A percentile compares a stretch with the other conserved stretches of the same genome.
Conservation (phyloP, 2,113 vertebrate genomes). For the Oryzias javanicus region DNA sequence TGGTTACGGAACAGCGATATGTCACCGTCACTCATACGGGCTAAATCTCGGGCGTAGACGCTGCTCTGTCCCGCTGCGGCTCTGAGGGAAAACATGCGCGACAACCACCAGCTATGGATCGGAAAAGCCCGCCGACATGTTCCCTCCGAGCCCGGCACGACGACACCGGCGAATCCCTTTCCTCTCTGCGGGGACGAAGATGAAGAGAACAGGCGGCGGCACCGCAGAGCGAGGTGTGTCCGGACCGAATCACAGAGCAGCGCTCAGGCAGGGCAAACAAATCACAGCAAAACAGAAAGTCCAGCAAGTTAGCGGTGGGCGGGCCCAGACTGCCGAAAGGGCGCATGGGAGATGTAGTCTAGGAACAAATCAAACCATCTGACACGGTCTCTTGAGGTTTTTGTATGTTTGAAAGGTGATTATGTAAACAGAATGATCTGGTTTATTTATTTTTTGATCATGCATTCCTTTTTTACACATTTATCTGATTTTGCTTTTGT, state of each 20-base stretch:
- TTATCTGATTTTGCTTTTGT: too few relatives aligned
- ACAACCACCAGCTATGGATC: conserved; percentile 8
- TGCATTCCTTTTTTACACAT: too few relatives aligned
- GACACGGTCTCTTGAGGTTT: too few relatives aligned
- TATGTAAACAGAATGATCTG: too few relatives aligned
- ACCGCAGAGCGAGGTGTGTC: conserved; percentile 30
- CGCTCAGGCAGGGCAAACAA: conserved; percentile 30
- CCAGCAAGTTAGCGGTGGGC: conserved; percentile 45
- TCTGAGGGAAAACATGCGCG: conserved; percentile 28
- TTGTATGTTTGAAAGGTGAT: too few relatives aligned
- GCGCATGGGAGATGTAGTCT: conserved; percentile 69
- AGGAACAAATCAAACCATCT: neutral
- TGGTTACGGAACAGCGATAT: too few relatives aligned
- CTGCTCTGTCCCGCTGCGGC: conserved; percentile 10
- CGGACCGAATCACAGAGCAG: conserved; percentile 12
- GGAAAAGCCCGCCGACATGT: conserved; percentile 26
- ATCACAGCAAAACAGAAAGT: conserved; percentile 65
- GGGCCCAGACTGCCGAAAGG: conserved; percentile 19
- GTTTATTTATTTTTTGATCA: too few relatives aligned
- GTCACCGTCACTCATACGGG: neutral
- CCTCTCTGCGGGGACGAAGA: neutral
- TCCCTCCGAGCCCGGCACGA: conserved; percentile 1
- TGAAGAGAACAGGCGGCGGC: neutral
- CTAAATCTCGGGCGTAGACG: neutral
- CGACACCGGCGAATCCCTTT: neutral